Evolutionary conservation across 1,140 invertebrate genomes (phyloP).

Genomic region (Hyles vespertilio): DNA sequence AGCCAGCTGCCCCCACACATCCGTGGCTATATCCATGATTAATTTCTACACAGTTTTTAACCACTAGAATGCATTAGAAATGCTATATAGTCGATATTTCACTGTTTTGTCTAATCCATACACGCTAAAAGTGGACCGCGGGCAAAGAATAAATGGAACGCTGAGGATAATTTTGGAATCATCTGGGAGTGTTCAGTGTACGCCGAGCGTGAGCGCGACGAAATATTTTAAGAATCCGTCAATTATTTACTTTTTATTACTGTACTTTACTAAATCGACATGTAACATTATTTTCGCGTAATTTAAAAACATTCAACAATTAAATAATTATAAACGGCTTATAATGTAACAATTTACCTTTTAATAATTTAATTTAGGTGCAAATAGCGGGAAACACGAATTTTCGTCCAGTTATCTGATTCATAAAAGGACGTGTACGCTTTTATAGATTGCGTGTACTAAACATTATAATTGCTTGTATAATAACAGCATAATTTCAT

Average conservation of each 20-base stretch:
- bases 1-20: slow-evolving; percentile 89
- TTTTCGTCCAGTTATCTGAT: no score
- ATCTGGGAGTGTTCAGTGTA: slow-evolving; percentile 41
- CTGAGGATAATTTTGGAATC: slow-evolving; percentile 71
- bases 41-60: slow-evolving; percentile 24
- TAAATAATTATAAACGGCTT: no score
- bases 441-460: no score
- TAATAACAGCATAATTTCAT: no score
- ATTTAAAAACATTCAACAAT: no score
- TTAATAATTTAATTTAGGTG: no score
- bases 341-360: no score
- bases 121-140: slow-evolving; percentile 42
- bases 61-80: slow-evolving; percentile 37
- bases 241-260: slow-evolving; percentile 20
- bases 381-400: no score
- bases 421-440: no score
- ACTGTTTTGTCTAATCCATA: slow-evolving; percentile 41
- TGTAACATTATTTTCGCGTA: no score
- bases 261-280: no score
- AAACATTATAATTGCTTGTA: no score
- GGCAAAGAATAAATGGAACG: slow-evolving; percentile 50
- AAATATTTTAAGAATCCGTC: slow-evolving; percentile 41
- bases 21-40: slow-evolving; percentile 78
- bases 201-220: slow-evolving; percentile 14
- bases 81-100: slow-evolving; percentile 22